Evolutionary conservation across 1,140 invertebrate genomes (phyloP).

Genomic region (Nasonia vitripennis): DNA sequence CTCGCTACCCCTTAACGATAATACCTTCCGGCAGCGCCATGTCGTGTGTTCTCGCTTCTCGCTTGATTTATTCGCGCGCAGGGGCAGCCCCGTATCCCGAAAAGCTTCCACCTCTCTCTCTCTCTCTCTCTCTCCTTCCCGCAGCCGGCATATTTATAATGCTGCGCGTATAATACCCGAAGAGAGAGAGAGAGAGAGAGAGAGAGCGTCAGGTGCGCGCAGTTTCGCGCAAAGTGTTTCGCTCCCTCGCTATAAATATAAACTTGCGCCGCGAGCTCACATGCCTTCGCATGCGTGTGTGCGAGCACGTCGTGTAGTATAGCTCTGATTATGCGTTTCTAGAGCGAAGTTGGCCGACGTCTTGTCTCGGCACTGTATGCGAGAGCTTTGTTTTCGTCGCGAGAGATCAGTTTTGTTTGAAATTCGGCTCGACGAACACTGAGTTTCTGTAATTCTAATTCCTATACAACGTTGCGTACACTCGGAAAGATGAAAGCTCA

Average conservation of each 20-base stretch:
- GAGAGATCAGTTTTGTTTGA: too few species aligned
- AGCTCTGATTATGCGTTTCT: too few species aligned
- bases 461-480: too few species aligned
- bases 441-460: too few species aligned
- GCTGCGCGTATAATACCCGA: slow-evolving; percentile 30
- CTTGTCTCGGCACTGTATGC: too few species aligned
- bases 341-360: too few species aligned
- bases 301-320: too few species aligned
- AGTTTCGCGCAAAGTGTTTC: slow-evolving; percentile 49
- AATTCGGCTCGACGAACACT: too few species aligned
- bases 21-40: slow-evolving; percentile 66
- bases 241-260: slow-evolving; percentile 43
- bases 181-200: background rate
- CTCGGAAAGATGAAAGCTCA: background rate
- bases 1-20: slow-evolving; percentile 59
- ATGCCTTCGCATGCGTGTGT: too few species aligned
- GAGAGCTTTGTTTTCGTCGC: background rate
- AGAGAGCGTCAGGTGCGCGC: slow-evolving; percentile 57
- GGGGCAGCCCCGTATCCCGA: slow-evolving; percentile 25
- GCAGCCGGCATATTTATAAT: slow-evolving; percentile 49
- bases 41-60: slow-evolving; percentile 55
- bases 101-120: slow-evolving; percentile 33
- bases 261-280: slow-evolving; percentile 13
- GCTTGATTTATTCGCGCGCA: slow-evolving; percentile 67
- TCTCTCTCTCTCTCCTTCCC: background rate